phyloP scores from a whole-genome alignment of 1,140 invertebrate genomes.

The Adelges cooleyi region DNA sequence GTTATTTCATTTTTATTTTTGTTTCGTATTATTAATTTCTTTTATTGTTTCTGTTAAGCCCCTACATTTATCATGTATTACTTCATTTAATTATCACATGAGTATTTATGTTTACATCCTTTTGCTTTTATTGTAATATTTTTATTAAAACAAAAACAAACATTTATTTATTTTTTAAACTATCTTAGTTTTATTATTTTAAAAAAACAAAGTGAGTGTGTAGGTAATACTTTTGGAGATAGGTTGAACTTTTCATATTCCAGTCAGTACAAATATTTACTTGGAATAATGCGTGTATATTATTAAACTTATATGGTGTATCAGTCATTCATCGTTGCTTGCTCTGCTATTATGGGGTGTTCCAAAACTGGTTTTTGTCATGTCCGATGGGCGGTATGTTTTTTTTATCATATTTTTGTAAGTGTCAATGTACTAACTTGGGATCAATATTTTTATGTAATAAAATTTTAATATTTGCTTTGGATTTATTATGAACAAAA shows the following conservation, averaged over 20 bases:
- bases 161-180: neutral
- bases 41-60: constrained; percentile 23
- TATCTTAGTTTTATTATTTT: constrained; percentile 7
- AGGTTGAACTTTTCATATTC: too few relatives aligned
- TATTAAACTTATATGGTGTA: constrained; percentile 4
- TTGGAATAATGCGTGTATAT: too few relatives aligned
- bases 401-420: constrained; percentile 27
- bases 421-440: constrained; percentile 28
- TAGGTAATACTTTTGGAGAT: neutral
- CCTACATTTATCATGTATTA: constrained; percentile 22
- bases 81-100: constrained; percentile 26
- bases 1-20: constrained; percentile 19
- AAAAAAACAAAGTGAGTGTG: too few relatives aligned
- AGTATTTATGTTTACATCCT: constrained; percentile 26
- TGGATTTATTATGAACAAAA: constrained; percentile 20
- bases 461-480: constrained; percentile 18
- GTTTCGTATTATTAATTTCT: constrained; percentile 26
- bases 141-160: constrained; percentile 25
- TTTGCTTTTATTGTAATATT: constrained; percentile 27
- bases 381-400: neutral
- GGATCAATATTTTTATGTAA: neutral
- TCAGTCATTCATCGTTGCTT: constrained; percentile 20
- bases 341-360: constrained; percentile 21
- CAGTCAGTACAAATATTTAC: too few relatives aligned
- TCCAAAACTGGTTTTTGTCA: constrained; percentile 19